Conservation (phyloP, 2,113 vertebrate species). For the Nematolebias whitei region DNA sequence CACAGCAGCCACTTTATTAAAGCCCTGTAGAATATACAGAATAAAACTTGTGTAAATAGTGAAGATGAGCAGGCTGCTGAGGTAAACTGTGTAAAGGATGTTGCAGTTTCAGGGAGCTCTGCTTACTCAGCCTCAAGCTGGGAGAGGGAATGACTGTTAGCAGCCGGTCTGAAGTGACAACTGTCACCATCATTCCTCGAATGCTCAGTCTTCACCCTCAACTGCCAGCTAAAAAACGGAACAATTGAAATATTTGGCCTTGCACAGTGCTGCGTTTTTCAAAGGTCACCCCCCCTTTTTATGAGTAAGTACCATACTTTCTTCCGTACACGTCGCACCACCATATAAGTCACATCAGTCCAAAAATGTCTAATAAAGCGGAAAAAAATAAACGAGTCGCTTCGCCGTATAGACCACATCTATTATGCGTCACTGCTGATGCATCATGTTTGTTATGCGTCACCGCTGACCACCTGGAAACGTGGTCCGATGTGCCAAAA, state of each 20-base stretch:
- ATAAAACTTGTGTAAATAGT: slow-evolving; percentile 37
- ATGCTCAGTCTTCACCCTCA: background rate
- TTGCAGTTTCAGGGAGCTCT: slow-evolving; percentile 46
- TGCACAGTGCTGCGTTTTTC: background rate
- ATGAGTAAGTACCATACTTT: slow-evolving; percentile 56
- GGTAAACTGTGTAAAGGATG: slow-evolving; percentile 48
- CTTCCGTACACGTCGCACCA: no score
- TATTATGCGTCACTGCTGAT: no score
- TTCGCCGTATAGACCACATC: no score
- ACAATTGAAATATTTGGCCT: background rate
- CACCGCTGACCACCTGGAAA: no score
- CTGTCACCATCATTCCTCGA: slow-evolving; percentile 2
- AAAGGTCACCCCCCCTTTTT: slow-evolving; percentile 16
- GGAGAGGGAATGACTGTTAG: slow-evolving; percentile 4
- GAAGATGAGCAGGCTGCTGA: slow-evolving; percentile 10
- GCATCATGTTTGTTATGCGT: no score
- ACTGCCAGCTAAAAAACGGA: background rate
- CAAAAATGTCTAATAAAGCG: no score
- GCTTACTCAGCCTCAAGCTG: slow-evolving; percentile 37
- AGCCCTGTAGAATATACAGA: slow-evolving; percentile 4
- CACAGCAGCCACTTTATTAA: background rate
- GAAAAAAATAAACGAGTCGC: no score
- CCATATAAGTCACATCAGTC: no score
- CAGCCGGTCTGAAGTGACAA: background rate
- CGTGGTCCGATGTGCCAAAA: no score